Conservation (phyloP, 2,797 vertebrate species). For the Lepus oiostolus region DNA sequence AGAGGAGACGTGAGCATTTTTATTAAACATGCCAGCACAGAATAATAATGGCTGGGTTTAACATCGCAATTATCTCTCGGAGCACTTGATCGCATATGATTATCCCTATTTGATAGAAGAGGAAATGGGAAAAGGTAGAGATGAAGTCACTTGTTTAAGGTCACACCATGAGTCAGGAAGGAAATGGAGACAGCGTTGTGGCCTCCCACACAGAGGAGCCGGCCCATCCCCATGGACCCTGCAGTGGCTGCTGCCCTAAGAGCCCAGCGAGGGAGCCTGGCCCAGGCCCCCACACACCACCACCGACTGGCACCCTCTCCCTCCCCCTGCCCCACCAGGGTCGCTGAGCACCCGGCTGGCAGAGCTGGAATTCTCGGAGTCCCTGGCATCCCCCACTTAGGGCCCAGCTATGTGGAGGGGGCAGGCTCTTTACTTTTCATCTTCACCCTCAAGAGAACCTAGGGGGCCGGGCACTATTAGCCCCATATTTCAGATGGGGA, state of each 20-base stretch:
- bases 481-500: background rate
- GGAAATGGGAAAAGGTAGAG: conserved; percentile 81
- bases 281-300: background rate
- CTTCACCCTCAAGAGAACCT: background rate
- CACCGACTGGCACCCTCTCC: too few relatives aligned
- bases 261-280: background rate
- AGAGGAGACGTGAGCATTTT: conserved; percentile 61
- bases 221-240: background rate
- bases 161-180: conserved; percentile 79
- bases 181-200: conserved; percentile 46
- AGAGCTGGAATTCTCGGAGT: background rate
- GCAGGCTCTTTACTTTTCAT: background rate
- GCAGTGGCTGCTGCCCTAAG: too few relatives aligned
- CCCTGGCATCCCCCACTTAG: too few relatives aligned
- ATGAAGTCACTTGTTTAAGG: conserved; percentile 82
- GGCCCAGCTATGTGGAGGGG: background rate
- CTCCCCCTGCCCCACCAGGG: too few relatives aligned
- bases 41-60: conserved; percentile 84
- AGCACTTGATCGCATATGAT: conserved; percentile 80
- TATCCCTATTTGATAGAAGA: conserved; percentile 77
- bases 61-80: conserved; percentile 76
- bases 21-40: conserved; percentile 78
- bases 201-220: conserved; percentile 19
- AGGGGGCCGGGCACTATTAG: background rate
- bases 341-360: accelerated